Evolutionary conservation across 2,888 invertebrate species (phyloP).

Genomic region (Cheilosia vulpina): DNA sequence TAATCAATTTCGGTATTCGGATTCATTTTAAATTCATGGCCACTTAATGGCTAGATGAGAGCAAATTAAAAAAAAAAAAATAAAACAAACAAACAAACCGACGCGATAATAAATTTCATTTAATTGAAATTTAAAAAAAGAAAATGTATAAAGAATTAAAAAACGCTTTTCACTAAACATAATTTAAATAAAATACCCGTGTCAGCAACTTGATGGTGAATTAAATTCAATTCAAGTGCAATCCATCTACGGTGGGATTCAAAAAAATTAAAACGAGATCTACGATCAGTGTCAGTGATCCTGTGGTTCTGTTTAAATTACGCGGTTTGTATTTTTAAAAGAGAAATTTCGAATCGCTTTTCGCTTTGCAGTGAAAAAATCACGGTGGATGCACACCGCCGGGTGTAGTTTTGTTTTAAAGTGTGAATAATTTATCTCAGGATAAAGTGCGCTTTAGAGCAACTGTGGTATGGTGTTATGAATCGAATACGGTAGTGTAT

Average conservation of each 20-base stretch:
- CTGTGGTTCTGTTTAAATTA: constrained; percentile 44
- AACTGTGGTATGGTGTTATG: constrained; percentile 16
- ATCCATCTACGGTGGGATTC: constrained; percentile 22
- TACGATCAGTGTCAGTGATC: constrained; percentile 49
- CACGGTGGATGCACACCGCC: background rate
- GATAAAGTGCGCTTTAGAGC: constrained; percentile 5
- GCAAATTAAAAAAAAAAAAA: constrained; percentile 1
- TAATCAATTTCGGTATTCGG: constrained; percentile 9
- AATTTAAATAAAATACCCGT: constrained; percentile 3
- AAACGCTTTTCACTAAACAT: constrained; percentile 8
- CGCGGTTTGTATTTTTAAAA: constrained; percentile 12
- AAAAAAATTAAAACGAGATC: constrained; percentile 38
- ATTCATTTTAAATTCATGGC: constrained; percentile 19
- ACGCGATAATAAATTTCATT: constrained; percentile 12
- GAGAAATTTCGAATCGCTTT: background rate
- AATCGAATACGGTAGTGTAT: constrained; percentile 40
- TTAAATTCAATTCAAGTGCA: constrained; percentile 18
- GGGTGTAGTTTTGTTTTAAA: background rate
- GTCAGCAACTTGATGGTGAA: constrained; percentile 35
- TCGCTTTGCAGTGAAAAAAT: too few relatives aligned
- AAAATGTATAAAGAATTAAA: background rate
- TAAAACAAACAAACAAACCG: background rate
- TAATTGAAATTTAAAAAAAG: background rate
- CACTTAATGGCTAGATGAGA: background rate
- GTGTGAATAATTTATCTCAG: constrained; percentile 19